Evolutionary conservation across 2,888 invertebrate genomes (phyloP).

Genomic region (Pristionchus arcanus): DNA sequence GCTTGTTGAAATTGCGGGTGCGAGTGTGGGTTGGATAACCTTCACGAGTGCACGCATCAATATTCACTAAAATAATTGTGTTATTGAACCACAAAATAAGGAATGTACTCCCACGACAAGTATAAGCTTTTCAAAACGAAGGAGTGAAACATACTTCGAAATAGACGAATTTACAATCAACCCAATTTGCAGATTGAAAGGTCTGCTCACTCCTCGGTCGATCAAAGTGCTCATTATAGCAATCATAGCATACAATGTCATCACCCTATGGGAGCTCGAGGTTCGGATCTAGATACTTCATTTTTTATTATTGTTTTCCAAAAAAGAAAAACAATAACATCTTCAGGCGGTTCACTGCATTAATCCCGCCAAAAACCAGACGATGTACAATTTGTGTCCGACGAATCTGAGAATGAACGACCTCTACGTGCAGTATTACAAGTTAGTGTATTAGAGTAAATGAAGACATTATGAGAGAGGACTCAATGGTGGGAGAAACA

Average conservation of each 20-base stretch:
- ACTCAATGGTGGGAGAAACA: too few species aligned
- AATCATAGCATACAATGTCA: conserved; percentile 70
- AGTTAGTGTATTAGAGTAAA: conserved; percentile 61
- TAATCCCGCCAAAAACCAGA: conserved; percentile 62
- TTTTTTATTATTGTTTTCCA: not conserved
- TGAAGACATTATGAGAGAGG: too few species aligned
- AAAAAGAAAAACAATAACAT: not conserved
- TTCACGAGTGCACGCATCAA: too few species aligned
- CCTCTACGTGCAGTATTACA: conserved; percentile 71
- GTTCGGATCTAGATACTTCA: conserved; percentile 58
- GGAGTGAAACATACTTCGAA: not conserved
- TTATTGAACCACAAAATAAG: not conserved
- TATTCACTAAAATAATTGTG: not conserved
- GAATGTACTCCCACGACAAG: not conserved
- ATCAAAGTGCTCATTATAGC: conserved; percentile 63
- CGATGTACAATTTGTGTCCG: conserved; percentile 72
- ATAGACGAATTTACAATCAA: not conserved
- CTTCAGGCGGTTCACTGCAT: conserved; percentile 67
- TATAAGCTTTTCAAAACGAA: not conserved
- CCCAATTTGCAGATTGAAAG: not conserved
- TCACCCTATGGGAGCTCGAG: conserved; percentile 73
- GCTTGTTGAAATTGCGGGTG: not conserved
- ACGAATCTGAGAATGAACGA: conserved; percentile 73
- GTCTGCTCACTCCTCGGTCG: conserved; percentile 2
- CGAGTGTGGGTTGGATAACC: too few species aligned